Evolutionary conservation across 2,113 vertebrate species (phyloP), one percentile per base, ranked within the genome.

Genomic region (Colossoma macropomum): DNA sequence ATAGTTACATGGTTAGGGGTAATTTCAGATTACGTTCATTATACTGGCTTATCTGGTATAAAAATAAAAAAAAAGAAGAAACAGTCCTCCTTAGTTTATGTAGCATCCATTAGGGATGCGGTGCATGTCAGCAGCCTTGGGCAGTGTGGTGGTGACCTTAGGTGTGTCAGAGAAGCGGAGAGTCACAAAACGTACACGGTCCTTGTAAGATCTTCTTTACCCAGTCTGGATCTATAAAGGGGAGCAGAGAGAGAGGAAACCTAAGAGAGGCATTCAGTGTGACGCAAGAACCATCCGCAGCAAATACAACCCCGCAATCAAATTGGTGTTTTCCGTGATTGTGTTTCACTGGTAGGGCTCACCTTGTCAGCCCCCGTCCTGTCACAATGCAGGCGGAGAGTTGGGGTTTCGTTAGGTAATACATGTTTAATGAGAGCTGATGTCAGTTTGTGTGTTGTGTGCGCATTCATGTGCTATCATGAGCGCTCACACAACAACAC

Each of bases 161-260:
- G 0, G 8, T 13, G 48, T 62, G 79, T 93, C 95, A 98, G 90
- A 98, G 95, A 89, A 99, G 93, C 0, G 97, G 98, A 19, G 96
- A 97, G 84, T 99, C 98, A 21, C 98, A 99, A 90, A 98, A 96
- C 0, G 94, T 95, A 87, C 98, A 99, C 28, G 97, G 96, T 50
- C 96, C 95, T 69, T 96, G 94, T 78, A 99, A 91, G 0, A 99
- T 89, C 92, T 95, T 95, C 95, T 94, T 97, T 82, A 99, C 97
- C 98, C 98, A 99, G 62, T 97, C 96, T 12, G 98, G 96, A 87
- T 99, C 98, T 99, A 94, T 21, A 87, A 88, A 88, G 15, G 65
- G 30, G 80, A 32, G 75, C 52, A 80, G 70, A 68, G 56, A 30
- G 41, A 48, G 21, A 50, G 45, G 50, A 80, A 80, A 80, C 68